These are phyloP conservation scores for Polydrusus tereticollis DNA, from an alignment of 2,888 invertebrate genomes.

Conservation along the genomic window DNA sequence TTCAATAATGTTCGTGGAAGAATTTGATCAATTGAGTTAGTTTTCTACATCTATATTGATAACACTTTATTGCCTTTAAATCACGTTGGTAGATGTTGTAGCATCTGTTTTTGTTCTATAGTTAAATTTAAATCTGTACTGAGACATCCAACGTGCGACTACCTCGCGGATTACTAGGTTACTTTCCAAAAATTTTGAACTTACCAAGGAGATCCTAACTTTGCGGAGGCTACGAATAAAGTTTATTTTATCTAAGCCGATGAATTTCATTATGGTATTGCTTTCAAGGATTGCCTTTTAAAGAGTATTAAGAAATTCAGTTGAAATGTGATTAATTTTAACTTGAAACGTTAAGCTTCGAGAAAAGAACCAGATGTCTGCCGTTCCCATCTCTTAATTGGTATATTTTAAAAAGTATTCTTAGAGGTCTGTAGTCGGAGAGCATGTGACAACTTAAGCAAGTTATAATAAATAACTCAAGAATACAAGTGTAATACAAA, in stretches of 20 bases:
- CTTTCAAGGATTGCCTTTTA: constrained; percentile 11
- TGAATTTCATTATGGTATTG: constrained; percentile 20
- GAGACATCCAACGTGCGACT: no score
- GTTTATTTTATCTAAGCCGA: constrained; percentile 13
- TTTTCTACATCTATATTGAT: not conserved
- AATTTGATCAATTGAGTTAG: not conserved
- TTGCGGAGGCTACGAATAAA: constrained; percentile 9
- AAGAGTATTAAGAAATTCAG: constrained; percentile 57
- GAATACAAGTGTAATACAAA: no score
- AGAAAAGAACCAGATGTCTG: constrained; percentile 62
- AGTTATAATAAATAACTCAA: no score
- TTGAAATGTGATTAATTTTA: constrained; percentile 61
- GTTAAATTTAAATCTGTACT: no score
- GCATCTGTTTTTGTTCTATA: no score
- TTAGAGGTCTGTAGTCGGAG: not conserved
- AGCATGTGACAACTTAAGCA: not conserved
- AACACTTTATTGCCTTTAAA: no score
- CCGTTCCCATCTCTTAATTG: constrained; percentile 43
- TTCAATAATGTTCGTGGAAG: constrained; percentile 24
- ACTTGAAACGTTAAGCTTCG: constrained; percentile 56
- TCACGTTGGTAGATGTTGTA: no score
- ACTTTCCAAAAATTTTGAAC: not conserved
- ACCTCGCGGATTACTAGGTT: not conserved
- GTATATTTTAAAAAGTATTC: constrained; percentile 37
- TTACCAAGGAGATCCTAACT: not conserved